These are phyloP conservation scores for Rissa tridactyla DNA, from an alignment of 2,113 vertebrate species.

Conservation along the genomic window DNA sequence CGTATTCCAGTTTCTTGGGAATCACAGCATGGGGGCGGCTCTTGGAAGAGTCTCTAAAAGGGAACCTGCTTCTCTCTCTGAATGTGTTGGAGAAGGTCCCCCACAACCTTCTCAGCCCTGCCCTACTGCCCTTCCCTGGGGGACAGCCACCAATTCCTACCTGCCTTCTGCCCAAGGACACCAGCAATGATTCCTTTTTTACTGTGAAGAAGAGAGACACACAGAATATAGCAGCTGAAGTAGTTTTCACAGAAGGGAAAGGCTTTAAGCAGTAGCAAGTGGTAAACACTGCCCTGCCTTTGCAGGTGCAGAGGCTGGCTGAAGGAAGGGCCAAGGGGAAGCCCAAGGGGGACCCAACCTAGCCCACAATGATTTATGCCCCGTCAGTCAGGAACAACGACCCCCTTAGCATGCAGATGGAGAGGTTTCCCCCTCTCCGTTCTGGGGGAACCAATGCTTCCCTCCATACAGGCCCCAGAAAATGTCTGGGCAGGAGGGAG, in stretches of 20 bases:
- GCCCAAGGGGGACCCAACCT: neutral
- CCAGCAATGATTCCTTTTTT: constrained; percentile 46
- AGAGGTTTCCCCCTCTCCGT: neutral
- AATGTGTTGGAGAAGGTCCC: neutral
- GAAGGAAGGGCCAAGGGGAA: neutral
- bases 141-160: neutral
- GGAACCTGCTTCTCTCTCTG: neutral
- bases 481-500: neutral
- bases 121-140: neutral
- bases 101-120: neutral
- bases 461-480: neutral
- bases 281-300: neutral
- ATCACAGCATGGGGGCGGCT: neutral
- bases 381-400: neutral
- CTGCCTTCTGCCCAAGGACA: constrained; percentile 57
- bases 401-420: neutral
- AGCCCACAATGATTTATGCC: neutral
- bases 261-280: neutral
- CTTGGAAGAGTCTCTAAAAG: neutral
- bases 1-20: neutral
- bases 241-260: neutral
- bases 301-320: neutral
- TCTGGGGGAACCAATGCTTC: neutral
- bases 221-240: neutral
- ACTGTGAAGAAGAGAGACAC: constrained; percentile 12